Base-by-base conservation (phyloP, 2,113 vertebrate genomes). In the Rhinolophus ferrumequinum region DNA sequence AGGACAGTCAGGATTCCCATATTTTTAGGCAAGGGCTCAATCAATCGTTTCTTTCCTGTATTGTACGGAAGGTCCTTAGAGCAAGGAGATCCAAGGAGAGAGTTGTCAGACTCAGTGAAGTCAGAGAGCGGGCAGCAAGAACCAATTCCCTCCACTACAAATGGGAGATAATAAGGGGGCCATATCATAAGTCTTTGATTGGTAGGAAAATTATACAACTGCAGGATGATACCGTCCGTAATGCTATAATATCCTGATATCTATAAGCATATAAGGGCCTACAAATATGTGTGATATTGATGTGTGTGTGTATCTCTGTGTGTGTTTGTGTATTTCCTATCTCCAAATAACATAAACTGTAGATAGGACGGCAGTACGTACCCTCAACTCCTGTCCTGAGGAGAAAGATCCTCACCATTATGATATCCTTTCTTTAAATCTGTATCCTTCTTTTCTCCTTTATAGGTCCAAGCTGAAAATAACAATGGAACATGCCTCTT, bases 171-270 rank as follows among this genome's bases (percentile, higher is more conserved):
- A 54, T 62, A 54, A 38, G 28, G 41, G 41, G 41, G 4, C 3
- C 8, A 8, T 28, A n/a, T 26, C 0, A 0, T 72, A 60, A 58
- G 56, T 30, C 18, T 41, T 79, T 41, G 38, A 28, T n/a, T 69
- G 58, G 16, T 14, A 33, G 64, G 69, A 86, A 85, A 90, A n/a
- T 33, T 44, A 9, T 38, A 19, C 3, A 15, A 33, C 16, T 38
- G 12, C 3, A 58, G 3, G 4, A 30, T 77, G 7, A 67, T 2
- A 70, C 3, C 2, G 0, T 80, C 8, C 22, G 28, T 50, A 64
- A 76, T 80, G 33, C 13, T 11, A 22, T 66, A 47, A 30, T 28
- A 60, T 50, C 30, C 14, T 47, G 28, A 50, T 58, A 79, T 52
- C 8, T 93, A 10, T 66, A 52, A n/a, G 4, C 38, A 75, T 10